Percentiles rank a stretch among this genome's conserved stretches.
These are phyloP conservation scores for Carlito syrichta DNA, from an alignment of 2,113 vertebrate species.

Conservation along the genomic window DNA sequence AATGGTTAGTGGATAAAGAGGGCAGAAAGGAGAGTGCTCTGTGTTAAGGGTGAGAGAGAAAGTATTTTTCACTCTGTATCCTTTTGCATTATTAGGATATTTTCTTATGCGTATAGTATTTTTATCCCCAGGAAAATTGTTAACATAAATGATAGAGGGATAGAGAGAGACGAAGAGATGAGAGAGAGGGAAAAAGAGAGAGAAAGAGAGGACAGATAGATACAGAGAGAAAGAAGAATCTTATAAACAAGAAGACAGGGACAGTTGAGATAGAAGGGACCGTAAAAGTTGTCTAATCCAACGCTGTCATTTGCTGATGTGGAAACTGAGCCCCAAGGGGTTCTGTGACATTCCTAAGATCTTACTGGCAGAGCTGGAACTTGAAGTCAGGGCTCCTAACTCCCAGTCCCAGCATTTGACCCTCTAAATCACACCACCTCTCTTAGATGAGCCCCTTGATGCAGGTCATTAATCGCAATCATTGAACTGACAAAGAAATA, in stretches of 20 bases:
- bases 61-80: not conserved
- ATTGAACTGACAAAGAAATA: not conserved
- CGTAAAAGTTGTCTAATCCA: not conserved
- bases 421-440: not conserved
- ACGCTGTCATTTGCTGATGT: not conserved
- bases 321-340: not conserved
- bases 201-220: not conserved
- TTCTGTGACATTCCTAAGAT: not conserved
- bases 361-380: not conserved
- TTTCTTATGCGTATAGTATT: not conserved
- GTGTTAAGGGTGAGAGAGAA: not conserved
- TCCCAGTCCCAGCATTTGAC: not conserved
- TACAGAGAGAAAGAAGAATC: not conserved
- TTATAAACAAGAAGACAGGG: not conserved
- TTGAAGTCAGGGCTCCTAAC: not conserved
- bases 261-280: not conserved
- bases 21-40: not conserved
- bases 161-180: not conserved
- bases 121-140: not conserved
- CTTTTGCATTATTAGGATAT: not conserved
- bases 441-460: not conserved
- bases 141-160: not conserved
- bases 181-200: too few relatives aligned
- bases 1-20: not conserved
- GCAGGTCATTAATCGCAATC: not conserved